Base-by-base conservation (phyloP, 2,797 vertebrate species). In the Phrynocephalus forsythii region DNA sequence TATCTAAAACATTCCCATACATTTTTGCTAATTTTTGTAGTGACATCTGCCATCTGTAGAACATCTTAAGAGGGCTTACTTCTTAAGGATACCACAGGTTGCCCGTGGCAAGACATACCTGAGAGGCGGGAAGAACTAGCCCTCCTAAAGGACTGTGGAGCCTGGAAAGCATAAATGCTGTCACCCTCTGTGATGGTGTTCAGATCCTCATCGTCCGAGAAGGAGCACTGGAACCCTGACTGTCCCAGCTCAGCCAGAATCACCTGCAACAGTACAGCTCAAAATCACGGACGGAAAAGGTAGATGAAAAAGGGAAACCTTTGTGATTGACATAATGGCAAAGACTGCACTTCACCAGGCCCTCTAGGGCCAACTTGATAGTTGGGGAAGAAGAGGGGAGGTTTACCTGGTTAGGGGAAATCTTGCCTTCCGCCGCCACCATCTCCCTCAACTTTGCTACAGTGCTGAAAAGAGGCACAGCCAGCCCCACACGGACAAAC, bases 161-260 rank as follows among this genome's bases (percentile, higher is more conserved):
- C 97, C 89, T 98, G 97, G 92, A 99, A 98, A 92, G 98, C 98
- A 2, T 98, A 99, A 86, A 99, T 93, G 0, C 97, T 97, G 6
- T 97, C 98, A 6, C 95, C 97, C 13, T 98, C 97, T 0, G 98
- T 96, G 0, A 98, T 96, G 8, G 92, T 76, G 1, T 97, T 97
- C 95, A 99, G 94, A 87, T 98, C 98, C 1, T 99, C 98, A 0
- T 97, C 95, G 48, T 99, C 98, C 0, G 95, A 96, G 92, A 99
- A 98, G 33, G 98, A 99, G 50, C 97, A 97, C 93, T 98, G 97
- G 95, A 98, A 97, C 18, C 98, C 98, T 1, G 92, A 97, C 11
- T 97, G 94, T 93, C 97, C 97, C 91, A 99, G 63, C 94, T 99
- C 98, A 1, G 96, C 96, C 84, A 99, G 96, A 94, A 99, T 97